Evolutionary conservation across 53 echinoderm and acorn worm species (phyloP).

Genomic region (Arbacia lixula): DNA sequence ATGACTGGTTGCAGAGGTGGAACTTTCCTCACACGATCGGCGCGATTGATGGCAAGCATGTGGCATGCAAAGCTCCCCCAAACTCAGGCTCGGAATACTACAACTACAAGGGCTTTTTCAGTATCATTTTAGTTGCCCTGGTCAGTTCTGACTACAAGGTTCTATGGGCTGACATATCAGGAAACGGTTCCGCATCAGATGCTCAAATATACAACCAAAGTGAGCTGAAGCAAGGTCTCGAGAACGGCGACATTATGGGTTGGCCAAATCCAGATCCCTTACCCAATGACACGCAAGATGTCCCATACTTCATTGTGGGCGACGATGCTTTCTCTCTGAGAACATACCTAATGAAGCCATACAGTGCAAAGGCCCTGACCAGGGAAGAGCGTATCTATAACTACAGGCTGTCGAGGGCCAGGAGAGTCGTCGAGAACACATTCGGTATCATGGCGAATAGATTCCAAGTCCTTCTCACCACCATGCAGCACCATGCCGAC

Average conservation of each 20-base stretch:
- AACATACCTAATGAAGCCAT: too few species aligned
- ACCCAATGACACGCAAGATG: conserved; percentile 35
- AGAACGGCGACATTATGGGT: conserved; percentile 8
- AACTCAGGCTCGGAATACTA: too few species aligned
- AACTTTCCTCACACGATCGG: too few species aligned
- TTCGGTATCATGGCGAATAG: conserved; percentile 49
- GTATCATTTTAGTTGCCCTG: too few species aligned
- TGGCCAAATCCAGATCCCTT: conserved; percentile 29
- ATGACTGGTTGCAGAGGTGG: too few species aligned
- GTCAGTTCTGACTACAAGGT: too few species aligned
- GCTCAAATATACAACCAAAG: conserved; percentile 44
- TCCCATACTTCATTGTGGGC: conserved; percentile 5
- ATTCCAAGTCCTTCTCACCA: conserved; percentile 43
- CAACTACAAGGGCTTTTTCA: too few species aligned
- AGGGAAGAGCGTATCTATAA: too few species aligned
- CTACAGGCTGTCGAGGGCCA: conserved; percentile 48
- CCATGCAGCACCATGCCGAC: conserved; percentile 36
- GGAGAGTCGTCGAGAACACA: conserved; percentile 35
- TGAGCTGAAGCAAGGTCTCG: conserved; percentile 18
- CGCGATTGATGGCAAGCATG: too few species aligned
- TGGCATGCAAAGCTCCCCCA: too few species aligned
- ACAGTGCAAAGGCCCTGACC: too few species aligned
- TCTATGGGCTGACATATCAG: conserved; percentile 29
- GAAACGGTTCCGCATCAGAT: conserved; percentile 29
- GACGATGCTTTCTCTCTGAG: too few species aligned